phyloP scores from a whole-genome alignment of 92 coral and sea anemone species.

The Phenganax marumi region DNA sequence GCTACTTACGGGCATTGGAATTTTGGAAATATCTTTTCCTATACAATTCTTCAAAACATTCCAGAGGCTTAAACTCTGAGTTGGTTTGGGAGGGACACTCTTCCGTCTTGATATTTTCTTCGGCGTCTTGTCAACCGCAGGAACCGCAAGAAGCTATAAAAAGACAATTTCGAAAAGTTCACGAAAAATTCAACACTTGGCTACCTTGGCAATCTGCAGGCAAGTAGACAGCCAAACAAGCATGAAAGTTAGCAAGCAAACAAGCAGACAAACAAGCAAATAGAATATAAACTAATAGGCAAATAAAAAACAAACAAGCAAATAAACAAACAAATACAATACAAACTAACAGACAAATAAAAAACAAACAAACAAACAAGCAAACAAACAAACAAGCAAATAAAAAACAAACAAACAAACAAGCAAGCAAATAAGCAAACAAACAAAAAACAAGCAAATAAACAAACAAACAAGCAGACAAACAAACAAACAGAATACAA shows the following conservation, averaged over 20 bases:
- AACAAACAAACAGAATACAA: no score
- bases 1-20: slow-evolving; percentile 98
- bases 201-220: no score
- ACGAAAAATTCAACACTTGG: not conserved
- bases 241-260: not conserved
- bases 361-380: no score
- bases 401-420: no score
- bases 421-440: no score
- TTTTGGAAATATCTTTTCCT: slow-evolving; percentile 93
- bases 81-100: slow-evolving; percentile 78
- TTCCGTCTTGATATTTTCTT: slow-evolving; percentile 55
- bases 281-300: not conserved
- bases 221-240: no score
- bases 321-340: no score
- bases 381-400: no score
- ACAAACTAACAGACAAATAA: no score
- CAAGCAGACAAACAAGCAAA: not conserved
- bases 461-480: no score
- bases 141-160: not conserved
- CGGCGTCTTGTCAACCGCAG: slow-evolving; percentile 54
- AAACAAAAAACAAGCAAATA: no score
- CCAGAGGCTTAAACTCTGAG: slow-evolving; percentile 87
- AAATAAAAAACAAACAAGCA: not conserved
- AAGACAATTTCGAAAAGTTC: not conserved
- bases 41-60: slow-evolving; percentile 94